Percentiles rank a stretch among this genome's conserved stretches.
These are phyloP conservation scores for Hyperopisus bebe DNA, from an alignment of 2,113 vertebrate species.

Conservation along the genomic window DNA sequence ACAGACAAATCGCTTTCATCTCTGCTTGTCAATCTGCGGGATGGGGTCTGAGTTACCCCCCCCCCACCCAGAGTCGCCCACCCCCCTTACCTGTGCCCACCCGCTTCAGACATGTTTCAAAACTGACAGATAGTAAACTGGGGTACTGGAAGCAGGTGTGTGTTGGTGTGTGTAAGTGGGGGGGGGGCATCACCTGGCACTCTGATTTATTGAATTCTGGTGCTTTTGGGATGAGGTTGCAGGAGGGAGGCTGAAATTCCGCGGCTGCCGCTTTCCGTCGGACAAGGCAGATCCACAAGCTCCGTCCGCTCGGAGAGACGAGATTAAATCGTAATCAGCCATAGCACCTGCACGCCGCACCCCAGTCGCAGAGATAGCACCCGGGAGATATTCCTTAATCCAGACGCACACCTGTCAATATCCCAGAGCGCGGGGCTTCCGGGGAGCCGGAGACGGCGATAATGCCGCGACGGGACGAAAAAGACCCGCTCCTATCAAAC, in stretches of 20 bases:
- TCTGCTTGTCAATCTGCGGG: not conserved
- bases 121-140: not conserved
- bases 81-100: not conserved
- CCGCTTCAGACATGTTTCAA: not conserved
- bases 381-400: conserved; percentile 23
- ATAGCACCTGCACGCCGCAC: conserved; percentile 20
- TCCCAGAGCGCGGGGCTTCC: conserved; percentile 12
- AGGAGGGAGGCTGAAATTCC: not conserved
- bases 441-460: not conserved
- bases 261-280: not conserved
- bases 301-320: conserved; percentile 14
- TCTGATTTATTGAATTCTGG: conserved; percentile 16
- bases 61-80: not conserved
- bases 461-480: not conserved
- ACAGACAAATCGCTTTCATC: conserved; percentile 5
- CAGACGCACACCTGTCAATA: conserved; percentile 30
- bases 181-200: not conserved
- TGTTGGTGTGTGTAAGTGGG: not conserved
- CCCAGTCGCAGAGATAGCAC: conserved; percentile 13
- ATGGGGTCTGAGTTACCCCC: not conserved
- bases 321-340: conserved; percentile 33
- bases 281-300: not conserved
- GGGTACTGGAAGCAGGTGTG: not conserved
- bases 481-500: not conserved
- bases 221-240: not conserved